Evolutionary conservation across 2,797 vertebrate species (phyloP), one percentile per base, ranked within the genome.

Genomic region (Emydoidea blandingii): DNA sequence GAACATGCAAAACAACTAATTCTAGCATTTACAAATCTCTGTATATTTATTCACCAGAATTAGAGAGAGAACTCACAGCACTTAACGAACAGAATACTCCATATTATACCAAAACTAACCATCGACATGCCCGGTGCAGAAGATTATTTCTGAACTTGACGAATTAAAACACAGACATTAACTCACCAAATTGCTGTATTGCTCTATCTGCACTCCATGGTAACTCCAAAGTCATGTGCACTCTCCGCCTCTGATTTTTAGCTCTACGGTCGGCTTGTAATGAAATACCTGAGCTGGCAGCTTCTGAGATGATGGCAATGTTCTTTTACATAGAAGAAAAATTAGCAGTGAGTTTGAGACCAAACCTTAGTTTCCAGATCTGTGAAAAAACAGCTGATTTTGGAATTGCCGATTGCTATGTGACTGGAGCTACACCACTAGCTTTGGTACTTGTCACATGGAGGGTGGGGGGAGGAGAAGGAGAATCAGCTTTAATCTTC

Each of bases 231-330:
- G 99, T 99, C 99, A 99, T 99, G 97, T 99, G 99, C 29, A 99
- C 99, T 95, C 99, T 98, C 84, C 99, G 97, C 54, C 99, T 98
- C 98, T 99, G 99, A 97, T 99, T 99, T 98, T 99, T 99, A 81
- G 99, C 99, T 81, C 99, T 98, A 0, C 99, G 99, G 90, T 99
- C 99, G 2, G 99, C 99, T 98, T 99, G 99, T 97, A 99, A 97
- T 0, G 99, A 99, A 89, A 99, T 99, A 16, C 99, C 99, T 0
- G 99, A 99, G 98, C 99, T 99, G 97, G 99, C 99, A 47, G 99
- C 99, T 98, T 99, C 99, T 0, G 99, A 99, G 98, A 99, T 99
- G 90, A 99, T 99, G 95, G 99, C 98, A n/a, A 99, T 99, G 97
- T 99, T 99, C 99, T 99, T 91, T 25, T 5, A 56, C 27, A 89